Percentiles rank a stretch among this genome's conserved stretches.
phyloP scores from a whole-genome alignment of 2,888 invertebrate genomes.

The Platycheirus rosarum region DNA sequence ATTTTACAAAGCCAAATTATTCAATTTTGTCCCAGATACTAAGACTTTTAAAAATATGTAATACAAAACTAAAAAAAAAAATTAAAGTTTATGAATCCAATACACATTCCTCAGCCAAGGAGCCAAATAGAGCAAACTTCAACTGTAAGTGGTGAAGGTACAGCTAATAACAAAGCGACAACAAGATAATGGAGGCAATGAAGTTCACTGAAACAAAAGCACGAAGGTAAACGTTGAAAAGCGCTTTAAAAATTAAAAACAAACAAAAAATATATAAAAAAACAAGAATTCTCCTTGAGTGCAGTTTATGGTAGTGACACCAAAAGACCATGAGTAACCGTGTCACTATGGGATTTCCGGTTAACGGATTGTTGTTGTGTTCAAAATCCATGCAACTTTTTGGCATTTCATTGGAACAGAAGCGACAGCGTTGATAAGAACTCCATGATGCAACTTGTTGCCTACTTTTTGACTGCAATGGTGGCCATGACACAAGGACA shows the following conservation, averaged over 20 bases:
- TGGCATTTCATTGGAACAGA: conserved; percentile 15
- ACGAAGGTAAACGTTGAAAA: conserved; percentile 51
- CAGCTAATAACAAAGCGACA: conserved; percentile 70
- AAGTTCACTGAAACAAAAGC: conserved; percentile 70
- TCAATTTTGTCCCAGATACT: too few relatives aligned
- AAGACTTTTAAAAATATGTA: too few relatives aligned
- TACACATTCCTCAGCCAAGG: not conserved
- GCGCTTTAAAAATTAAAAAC: conserved; percentile 49
- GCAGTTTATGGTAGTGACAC: conserved; percentile 39
- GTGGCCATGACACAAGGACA: not conserved
- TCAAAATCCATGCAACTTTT: conserved; percentile 29
- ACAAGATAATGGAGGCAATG: conserved; percentile 73
- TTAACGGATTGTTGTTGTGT: conserved; percentile 12
- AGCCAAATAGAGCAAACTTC: conserved; percentile 29
- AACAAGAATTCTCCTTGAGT: conserved; percentile 49
- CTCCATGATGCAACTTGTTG: conserved; percentile 26
- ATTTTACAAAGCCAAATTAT: too few relatives aligned
- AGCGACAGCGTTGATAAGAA: not conserved
- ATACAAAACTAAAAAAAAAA: too few relatives aligned
- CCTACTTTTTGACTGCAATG: conserved; percentile 19
- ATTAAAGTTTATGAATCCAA: not conserved
- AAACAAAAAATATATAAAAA: conserved; percentile 26
- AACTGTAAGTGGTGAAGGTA: conserved; percentile 41
- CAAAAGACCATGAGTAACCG: conserved; percentile 13
- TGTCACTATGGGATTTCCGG: conserved; percentile 69